These are phyloP conservation scores for Drosophila setosimentum DNA, from an alignment of 2,888 invertebrate genomes.

Conservation along the genomic window DNA sequence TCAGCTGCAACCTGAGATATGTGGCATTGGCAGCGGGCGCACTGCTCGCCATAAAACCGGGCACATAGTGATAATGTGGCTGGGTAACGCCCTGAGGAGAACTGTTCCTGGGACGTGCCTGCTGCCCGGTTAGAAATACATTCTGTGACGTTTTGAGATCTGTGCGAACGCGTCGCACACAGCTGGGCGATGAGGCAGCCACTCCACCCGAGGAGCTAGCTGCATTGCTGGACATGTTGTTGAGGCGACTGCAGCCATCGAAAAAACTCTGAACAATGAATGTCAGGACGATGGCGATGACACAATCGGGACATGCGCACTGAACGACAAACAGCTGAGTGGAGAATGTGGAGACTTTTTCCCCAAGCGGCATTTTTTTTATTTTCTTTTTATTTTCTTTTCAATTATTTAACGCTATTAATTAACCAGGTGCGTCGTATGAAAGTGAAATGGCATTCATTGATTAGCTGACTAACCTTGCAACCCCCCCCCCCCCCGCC, in stretches of 20 bases:
- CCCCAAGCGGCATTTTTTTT: neutral
- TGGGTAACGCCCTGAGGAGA: conserved; percentile 72
- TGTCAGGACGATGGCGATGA: conserved; percentile 65
- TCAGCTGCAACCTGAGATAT: conserved; percentile 57
- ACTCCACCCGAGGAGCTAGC: conserved; percentile 24
- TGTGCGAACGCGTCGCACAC: conserved; percentile 84
- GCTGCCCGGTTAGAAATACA: conserved; percentile 75
- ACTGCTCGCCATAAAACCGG: conserved; percentile 50
- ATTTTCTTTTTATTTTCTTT: neutral
- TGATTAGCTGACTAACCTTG: conserved; percentile 52
- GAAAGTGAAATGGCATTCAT: conserved; percentile 67
- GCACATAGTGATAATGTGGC: conserved; percentile 27
- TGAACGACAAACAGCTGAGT: conserved; percentile 60
- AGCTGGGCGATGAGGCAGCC: conserved; percentile 75
- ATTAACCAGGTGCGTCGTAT: conserved; percentile 52
- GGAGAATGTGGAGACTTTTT: conserved; percentile 50
- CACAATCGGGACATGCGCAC: conserved; percentile 83
- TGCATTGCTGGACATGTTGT: conserved; percentile 45
- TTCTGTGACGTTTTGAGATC: conserved; percentile 85
- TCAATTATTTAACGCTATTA: conserved; percentile 51
- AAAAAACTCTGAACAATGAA: conserved; percentile 26
- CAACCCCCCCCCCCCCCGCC: no score
- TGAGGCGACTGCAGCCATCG: conserved; percentile 31
- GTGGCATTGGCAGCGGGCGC: conserved; percentile 58
- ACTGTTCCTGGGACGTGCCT: conserved; percentile 57